Conservation (phyloP, 2,797 vertebrate genomes). For the Xyrichtys novacula region DNA sequence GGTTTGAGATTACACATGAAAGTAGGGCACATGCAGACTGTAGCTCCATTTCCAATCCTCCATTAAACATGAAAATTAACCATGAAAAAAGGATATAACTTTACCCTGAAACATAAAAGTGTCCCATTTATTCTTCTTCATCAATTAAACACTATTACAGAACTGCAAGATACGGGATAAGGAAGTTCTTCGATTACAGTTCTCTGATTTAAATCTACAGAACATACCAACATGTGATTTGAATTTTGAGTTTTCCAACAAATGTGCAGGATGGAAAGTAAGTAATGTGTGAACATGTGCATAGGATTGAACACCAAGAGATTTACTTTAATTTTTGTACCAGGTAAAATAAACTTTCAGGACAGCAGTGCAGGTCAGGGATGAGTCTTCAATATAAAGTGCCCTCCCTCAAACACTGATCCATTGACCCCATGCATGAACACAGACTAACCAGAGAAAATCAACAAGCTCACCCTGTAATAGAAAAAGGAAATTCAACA, state of each 20-base stretch:
- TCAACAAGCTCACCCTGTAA: constrained; percentile 41
- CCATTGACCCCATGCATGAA: constrained; percentile 17
- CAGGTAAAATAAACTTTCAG: constrained; percentile 34
- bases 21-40: constrained; percentile 25
- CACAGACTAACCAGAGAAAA: constrained; percentile 42
- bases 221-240: not conserved
- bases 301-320: constrained; percentile 12
- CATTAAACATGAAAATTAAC: constrained; percentile 39
- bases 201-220: constrained; percentile 30
- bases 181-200: constrained; percentile 2
- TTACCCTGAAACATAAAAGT: constrained; percentile 37
- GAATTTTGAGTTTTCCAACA: not conserved
- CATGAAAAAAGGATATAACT: constrained; percentile 21
- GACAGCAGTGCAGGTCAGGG: constrained; percentile 48
- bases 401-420: constrained; percentile 26
- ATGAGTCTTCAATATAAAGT: constrained; percentile 25
- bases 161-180: constrained; percentile 15
- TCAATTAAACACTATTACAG: constrained; percentile 29
- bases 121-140: constrained; percentile 25
- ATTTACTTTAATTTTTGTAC: too few relatives aligned
- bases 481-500: constrained; percentile 45
- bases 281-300: constrained; percentile 26
- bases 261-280: constrained; percentile 5
- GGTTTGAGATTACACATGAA: constrained; percentile 44
- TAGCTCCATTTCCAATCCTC: constrained; percentile 24